These are phyloP conservation scores for Anastrepha obliqua DNA, from an alignment of 1,140 invertebrate species.

Conservation along the genomic window DNA sequence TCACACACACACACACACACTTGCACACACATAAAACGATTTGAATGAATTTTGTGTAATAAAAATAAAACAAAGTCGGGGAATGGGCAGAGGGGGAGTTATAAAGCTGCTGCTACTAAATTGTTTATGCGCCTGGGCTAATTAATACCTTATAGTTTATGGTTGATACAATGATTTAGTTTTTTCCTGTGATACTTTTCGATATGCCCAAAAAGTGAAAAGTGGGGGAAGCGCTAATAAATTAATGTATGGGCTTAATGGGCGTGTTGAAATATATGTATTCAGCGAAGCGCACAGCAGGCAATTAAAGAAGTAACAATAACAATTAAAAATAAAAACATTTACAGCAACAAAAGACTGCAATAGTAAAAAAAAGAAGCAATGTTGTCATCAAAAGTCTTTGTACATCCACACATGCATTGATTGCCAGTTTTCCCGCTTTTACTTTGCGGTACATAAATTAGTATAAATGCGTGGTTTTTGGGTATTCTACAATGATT, in stretches of 20 bases:
- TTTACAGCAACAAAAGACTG: no score
- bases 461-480: background rate
- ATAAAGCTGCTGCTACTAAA: background rate
- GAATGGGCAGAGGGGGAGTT: background rate
- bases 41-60: background rate
- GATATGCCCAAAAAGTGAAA: background rate
- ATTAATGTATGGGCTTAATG: slow-evolving; percentile 39
- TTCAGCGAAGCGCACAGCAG: background rate
- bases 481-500: background rate
- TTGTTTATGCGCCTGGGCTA: background rate
- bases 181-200: background rate
- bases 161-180: slow-evolving; percentile 19
- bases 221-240: background rate
- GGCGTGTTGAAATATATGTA: slow-evolving; percentile 36
- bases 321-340: background rate
- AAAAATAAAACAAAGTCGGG: no score
- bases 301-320: slow-evolving; percentile 19
- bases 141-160: slow-evolving; percentile 20
- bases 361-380: background rate
- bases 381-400: background rate
- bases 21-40: background rate
- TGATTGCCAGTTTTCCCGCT: background rate
- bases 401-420: background rate
- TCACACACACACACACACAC: background rate
- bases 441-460: no score